A percentile compares a stretch with the other conserved stretches of the same genome.
Conservation (phyloP, 2,888 invertebrate genomes). For the Aspidiotus rigidus region DNA sequence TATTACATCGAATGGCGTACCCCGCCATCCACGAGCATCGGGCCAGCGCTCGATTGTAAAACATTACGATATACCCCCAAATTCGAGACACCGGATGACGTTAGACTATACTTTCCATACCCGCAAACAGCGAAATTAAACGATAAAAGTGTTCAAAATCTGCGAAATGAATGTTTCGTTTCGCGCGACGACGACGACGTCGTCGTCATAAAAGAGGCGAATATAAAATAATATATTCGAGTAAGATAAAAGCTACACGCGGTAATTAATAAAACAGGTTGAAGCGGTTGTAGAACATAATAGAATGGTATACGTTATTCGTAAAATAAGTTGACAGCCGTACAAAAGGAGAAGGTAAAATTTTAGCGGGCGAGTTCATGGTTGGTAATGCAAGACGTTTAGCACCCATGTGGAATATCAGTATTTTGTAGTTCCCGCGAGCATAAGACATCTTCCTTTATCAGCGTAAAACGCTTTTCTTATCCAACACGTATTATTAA, state of each 20-base stretch:
- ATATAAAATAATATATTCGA: slow-evolving; percentile 25
- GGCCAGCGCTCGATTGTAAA: no score
- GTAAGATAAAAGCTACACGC: slow-evolving; percentile 24
- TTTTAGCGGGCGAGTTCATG: slow-evolving; percentile 22
- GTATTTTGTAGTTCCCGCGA: slow-evolving; percentile 30
- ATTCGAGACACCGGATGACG: no score
- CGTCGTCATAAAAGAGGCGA: slow-evolving; percentile 21
- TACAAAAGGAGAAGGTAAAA: slow-evolving; percentile 24
- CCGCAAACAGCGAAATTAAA: background rate
- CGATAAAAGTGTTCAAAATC: slow-evolving; percentile 8
- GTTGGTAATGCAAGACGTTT: slow-evolving; percentile 30
- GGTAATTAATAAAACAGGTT: slow-evolving; percentile 31
- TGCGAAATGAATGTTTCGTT: slow-evolving; percentile 27
- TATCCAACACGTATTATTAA: slow-evolving; percentile 29
- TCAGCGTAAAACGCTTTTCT: slow-evolving; percentile 21
- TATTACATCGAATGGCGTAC: no score
- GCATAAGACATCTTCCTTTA: slow-evolving; percentile 31
- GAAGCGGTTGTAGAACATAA: slow-evolving; percentile 30
- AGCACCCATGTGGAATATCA: slow-evolving; percentile 31
- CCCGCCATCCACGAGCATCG: no score
- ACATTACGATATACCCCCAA: no score
- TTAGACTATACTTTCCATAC: no score
- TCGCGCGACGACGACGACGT: background rate
- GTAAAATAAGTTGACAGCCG: slow-evolving; percentile 21
- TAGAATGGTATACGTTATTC: slow-evolving; percentile 14